A percentile compares a stretch with the other conserved stretches of the same genome.
These are phyloP conservation scores for Calvadosia cruxmelitensis DNA, from an alignment of 30 jellyfish, hydroid and myxozoan species.

Conservation along the genomic window DNA sequence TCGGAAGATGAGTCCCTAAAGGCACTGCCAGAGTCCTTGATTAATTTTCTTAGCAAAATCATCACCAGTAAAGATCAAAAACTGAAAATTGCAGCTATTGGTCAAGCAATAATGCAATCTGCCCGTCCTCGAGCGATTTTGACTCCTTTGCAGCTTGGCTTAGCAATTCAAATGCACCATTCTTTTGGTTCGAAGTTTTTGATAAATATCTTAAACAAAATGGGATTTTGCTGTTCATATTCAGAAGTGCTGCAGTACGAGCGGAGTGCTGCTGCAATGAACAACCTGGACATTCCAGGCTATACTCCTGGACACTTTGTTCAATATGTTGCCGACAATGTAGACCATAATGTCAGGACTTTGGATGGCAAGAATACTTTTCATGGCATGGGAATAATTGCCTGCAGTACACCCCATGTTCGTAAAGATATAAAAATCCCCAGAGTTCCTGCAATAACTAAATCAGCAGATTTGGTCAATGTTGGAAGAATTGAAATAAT, in stretches of 20 bases:
- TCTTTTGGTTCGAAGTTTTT: not conserved
- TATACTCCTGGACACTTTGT: constrained; percentile 3
- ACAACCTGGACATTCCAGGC: not conserved
- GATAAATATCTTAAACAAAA: constrained; percentile 1
- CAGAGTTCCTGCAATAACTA: not conserved
- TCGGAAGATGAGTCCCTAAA: not conserved
- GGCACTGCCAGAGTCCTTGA: constrained; percentile 7
- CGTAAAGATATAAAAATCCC: too few species aligned
- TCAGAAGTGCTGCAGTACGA: constrained; percentile 17
- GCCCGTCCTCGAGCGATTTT: constrained; percentile 30
- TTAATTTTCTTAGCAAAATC: not conserved
- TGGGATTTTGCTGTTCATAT: constrained; percentile 32
- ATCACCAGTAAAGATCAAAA: not conserved
- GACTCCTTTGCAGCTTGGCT: constrained; percentile 1
- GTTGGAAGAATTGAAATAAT: not conserved
- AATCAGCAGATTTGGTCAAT: not conserved
- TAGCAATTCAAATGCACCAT: not conserved
- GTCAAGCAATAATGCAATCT: constrained; percentile 29
- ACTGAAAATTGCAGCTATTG: constrained; percentile 12
- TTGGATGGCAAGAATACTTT: constrained; percentile 29
- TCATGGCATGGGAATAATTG: constrained; percentile 32
- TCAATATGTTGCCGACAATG: constrained; percentile 34
- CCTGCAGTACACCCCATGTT: not conserved
- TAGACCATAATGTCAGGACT: constrained; percentile 30
- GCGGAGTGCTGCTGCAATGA: constrained; percentile 8